Evolutionary conservation across 2,888 invertebrate species (phyloP).

Genomic region (Eupithecia vulgata): DNA sequence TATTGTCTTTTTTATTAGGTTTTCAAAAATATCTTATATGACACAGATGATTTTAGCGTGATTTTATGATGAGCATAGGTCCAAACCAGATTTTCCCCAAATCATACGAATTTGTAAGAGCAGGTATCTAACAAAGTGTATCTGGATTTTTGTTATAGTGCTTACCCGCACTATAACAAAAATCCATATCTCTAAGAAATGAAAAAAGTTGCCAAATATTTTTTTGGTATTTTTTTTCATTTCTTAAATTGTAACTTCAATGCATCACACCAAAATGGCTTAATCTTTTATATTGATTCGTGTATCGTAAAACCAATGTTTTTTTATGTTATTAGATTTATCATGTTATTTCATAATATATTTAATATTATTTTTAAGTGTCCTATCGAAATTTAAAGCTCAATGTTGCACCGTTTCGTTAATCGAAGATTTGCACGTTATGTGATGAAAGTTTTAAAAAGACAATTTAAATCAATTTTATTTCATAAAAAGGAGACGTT

Average conservation of each 20-base stretch:
- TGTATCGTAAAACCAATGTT: not conserved
- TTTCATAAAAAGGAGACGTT: not conserved
- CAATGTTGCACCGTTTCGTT: not conserved
- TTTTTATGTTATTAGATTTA: not conserved
- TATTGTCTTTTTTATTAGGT: not conserved
- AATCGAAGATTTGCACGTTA: not conserved
- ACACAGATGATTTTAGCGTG: not conserved
- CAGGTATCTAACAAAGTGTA: not conserved
- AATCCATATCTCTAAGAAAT: no score
- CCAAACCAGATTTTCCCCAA: not conserved
- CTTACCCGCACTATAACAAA: no score
- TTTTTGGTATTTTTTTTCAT: no score
- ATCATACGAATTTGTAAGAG: constrained; percentile 8
- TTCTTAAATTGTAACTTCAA: not conserved
- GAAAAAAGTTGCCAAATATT: no score
- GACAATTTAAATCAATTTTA: not conserved
- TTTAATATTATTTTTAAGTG: not conserved
- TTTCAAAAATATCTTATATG: not conserved
- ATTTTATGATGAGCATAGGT: not conserved
- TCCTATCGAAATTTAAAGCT: constrained; percentile 2
- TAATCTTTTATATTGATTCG: not conserved
- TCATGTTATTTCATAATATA: not conserved
- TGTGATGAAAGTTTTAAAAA: not conserved
- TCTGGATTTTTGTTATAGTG: no score
- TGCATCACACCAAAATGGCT: not conserved